Conservation (phyloP, 35 echinoderm and acorn worm genomes). For the Ophiothrix spiculata region DNA sequence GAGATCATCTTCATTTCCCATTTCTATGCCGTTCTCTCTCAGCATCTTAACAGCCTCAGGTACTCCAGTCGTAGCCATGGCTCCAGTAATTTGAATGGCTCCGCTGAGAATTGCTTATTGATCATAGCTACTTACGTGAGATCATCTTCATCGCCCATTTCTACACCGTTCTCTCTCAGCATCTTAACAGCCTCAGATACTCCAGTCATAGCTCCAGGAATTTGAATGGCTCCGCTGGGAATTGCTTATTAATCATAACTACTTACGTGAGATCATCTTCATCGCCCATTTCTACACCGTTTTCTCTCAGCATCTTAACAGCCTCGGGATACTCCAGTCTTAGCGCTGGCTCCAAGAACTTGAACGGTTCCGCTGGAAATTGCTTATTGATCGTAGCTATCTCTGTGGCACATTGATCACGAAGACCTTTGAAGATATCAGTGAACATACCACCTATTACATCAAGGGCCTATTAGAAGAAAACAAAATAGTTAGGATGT, state of each 20-base stretch:
- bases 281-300: slow-evolving; percentile 86
- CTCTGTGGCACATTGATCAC: slow-evolving; percentile 68
- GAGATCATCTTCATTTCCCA: slow-evolving; percentile 89
- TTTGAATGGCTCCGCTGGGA: slow-evolving; percentile 91
- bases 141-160: slow-evolving; percentile 93
- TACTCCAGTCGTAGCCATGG: slow-evolving; percentile 80
- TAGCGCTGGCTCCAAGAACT: slow-evolving; percentile 96
- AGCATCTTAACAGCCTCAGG: too few species aligned
- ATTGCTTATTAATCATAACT: slow-evolving; percentile 90
- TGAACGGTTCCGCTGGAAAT: slow-evolving; percentile 92
- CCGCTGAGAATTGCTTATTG: too few species aligned
- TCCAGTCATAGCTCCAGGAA: slow-evolving; percentile 94
- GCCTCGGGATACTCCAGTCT: slow-evolving; percentile 78
- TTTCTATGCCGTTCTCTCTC: slow-evolving; percentile 74
- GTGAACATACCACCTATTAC: slow-evolving; percentile 90
- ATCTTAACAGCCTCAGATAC: slow-evolving; percentile 84
- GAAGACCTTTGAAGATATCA: slow-evolving; percentile 86
- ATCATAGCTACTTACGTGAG: slow-evolving; percentile 90
- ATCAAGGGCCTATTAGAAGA: slow-evolving; percentile 56
- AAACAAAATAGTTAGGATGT: not conserved
- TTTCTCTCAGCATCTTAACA: slow-evolving; percentile 84
- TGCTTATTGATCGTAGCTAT: slow-evolving; percentile 79
- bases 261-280: slow-evolving; percentile 93
- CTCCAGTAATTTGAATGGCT: slow-evolving; percentile 96
- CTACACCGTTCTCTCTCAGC: slow-evolving; percentile 79